A percentile compares a stretch with the other conserved stretches of the same genome.
These are phyloP conservation scores for Mythimna lalbum DNA, from an alignment of 2,888 invertebrate genomes.

Conservation along the genomic window DNA sequence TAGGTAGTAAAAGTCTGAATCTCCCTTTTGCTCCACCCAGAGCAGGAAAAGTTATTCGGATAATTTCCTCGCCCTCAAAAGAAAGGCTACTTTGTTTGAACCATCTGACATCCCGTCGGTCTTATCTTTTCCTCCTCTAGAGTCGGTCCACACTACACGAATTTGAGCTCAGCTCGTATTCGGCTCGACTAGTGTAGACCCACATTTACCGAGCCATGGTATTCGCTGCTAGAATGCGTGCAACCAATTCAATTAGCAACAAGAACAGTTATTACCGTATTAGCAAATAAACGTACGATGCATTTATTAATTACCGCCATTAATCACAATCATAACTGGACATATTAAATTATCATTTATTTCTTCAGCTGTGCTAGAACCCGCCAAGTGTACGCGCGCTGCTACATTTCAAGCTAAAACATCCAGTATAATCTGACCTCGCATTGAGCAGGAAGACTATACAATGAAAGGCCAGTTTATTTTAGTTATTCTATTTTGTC, in stretches of 20 bases:
- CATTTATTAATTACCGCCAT: slow-evolving; percentile 30
- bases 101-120: no score
- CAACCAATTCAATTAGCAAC: slow-evolving; percentile 3
- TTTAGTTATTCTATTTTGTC: not conserved
- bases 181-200: no score
- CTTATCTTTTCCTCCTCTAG: no score
- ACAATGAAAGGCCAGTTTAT: not conserved
- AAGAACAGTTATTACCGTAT: slow-evolving; percentile 16
- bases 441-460: not conserved
- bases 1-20: no score
- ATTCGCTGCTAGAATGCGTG: not conserved
- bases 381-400: not conserved
- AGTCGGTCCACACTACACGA: no score
- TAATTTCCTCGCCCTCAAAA: no score
- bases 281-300: slow-evolving; percentile 23
- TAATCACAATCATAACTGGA: slow-evolving; percentile 37
- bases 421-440: not conserved
- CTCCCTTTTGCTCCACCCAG: no score
- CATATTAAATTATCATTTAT: slow-evolving; percentile 44
- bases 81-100: no score
- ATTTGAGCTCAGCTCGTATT: no score
- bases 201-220: not conserved
- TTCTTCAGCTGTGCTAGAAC: slow-evolving; percentile 31
- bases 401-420: not conserved
- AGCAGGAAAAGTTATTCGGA: no score